Percentiles rank a stretch among this genome's conserved stretches.
Evolutionary conservation across 2,888 invertebrate species (phyloP).

Genomic region (Himalopsyche kuldschensis): DNA sequence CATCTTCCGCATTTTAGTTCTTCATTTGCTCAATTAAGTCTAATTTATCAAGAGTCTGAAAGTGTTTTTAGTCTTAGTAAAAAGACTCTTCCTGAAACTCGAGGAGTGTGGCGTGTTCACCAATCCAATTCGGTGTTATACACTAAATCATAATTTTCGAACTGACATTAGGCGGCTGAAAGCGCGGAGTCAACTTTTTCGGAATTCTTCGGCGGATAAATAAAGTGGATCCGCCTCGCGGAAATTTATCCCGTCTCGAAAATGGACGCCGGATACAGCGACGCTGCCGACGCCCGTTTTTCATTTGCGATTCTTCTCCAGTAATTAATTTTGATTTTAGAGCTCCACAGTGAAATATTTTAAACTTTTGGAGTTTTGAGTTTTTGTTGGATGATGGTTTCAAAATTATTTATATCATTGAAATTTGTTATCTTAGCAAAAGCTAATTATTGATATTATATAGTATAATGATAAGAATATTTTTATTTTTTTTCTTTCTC

Average conservation of each 20-base stretch:
- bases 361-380: background rate
- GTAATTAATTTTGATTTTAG: background rate
- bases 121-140: conserved; percentile 3
- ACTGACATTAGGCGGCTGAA: conserved; percentile 3
- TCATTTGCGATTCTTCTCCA: background rate
- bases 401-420: background rate
- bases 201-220: conserved; percentile 15
- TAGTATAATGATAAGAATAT: too few species aligned
- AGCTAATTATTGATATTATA: too few species aligned
- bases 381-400: background rate
- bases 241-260: background rate
- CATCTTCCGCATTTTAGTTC: background rate
- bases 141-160: conserved; percentile 30
- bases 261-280: background rate
- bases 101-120: background rate
- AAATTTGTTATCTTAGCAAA: too few species aligned
- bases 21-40: conserved; percentile 16
- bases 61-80: background rate
- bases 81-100: conserved; percentile 4
- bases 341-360: background rate
- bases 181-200: conserved; percentile 7
- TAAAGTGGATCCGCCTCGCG: conserved; percentile 9
- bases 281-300: background rate
- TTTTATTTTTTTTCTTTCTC: too few species aligned
- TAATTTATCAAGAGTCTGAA: conserved; percentile 16